phyloP scores from a whole-genome alignment of 2,797 vertebrate genomes.

The Paguma larvata region DNA sequence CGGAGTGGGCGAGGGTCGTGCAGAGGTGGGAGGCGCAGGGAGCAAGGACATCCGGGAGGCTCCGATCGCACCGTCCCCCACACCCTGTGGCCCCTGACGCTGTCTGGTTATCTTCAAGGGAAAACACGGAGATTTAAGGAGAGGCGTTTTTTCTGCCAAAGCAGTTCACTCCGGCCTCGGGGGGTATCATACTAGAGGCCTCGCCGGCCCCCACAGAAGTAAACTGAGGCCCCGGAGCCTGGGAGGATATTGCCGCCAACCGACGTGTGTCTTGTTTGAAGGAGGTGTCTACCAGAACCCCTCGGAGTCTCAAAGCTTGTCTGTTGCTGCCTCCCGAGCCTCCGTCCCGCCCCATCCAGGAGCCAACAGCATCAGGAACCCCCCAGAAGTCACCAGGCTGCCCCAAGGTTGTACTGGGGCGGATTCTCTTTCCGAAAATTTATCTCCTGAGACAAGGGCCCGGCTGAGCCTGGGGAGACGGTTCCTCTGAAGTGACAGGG shows the following conservation, averaged over 20 bases:
- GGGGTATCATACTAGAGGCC: not conserved
- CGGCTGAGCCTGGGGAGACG: not conserved
- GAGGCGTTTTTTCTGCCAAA: not conserved
- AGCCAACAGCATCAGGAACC: not conserved
- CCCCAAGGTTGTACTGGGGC: fast-evolving
- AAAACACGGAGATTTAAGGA: not conserved
- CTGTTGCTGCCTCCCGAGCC: not conserved
- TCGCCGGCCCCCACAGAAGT: not conserved
- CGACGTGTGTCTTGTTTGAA: not conserved
- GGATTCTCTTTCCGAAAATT: not conserved
- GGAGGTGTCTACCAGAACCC: not conserved
- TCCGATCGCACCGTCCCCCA: not conserved
- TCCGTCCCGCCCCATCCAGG: not conserved
- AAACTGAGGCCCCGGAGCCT: not conserved
- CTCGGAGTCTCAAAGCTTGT: not conserved
- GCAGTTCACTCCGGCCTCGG: not conserved
- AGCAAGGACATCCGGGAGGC: too few species aligned
- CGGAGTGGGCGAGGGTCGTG: not conserved
- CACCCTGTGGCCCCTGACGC: fast-evolving
- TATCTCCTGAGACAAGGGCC: not conserved
- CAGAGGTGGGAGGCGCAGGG: fast-evolving
- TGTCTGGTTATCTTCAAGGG: not conserved
- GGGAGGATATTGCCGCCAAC: too few species aligned
- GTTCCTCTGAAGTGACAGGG: not conserved
- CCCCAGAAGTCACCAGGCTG: not conserved